A percentile compares a stretch with the other conserved stretches of the same genome.
Conservation (phyloP, 2,888 invertebrate species). For the Buathra laborator region DNA sequence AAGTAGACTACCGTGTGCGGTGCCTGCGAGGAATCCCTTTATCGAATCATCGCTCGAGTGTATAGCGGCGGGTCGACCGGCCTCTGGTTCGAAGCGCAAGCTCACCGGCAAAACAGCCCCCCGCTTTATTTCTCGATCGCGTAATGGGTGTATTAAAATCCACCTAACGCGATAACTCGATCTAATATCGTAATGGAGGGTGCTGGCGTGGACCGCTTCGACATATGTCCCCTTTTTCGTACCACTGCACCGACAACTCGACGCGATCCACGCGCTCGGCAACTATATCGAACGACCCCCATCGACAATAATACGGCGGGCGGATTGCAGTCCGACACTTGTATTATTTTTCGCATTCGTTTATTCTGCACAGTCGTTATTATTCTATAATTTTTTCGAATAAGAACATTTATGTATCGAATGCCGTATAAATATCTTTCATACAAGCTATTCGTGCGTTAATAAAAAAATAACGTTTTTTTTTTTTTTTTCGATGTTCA, state of each 20-base stretch:
- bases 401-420: neutral
- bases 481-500: no score
- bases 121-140: conserved; percentile 61
- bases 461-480: neutral
- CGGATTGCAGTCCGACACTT: conserved; percentile 38
- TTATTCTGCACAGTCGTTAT: conserved; percentile 35
- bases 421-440: neutral
- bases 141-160: conserved; percentile 72
- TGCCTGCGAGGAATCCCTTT: conserved; percentile 33
- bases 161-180: conserved; percentile 76
- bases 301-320: conserved; percentile 51
- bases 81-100: conserved; percentile 27
- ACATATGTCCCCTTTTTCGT: conserved; percentile 82
- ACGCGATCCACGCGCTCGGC: conserved; percentile 78
- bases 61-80: conserved; percentile 58
- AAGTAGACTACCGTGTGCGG: conserved; percentile 10
- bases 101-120: conserved; percentile 34
- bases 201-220: conserved; percentile 73
- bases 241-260: conserved; percentile 81
- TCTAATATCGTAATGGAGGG: conserved; percentile 83
- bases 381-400: conserved; percentile 59
- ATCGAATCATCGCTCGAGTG: conserved; percentile 65
- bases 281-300: conserved; percentile 39
- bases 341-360: conserved; percentile 39
- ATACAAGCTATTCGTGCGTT: neutral